Evolutionary conservation across 2,888 invertebrate species (phyloP).

Genomic region (Diarsia rubi): DNA sequence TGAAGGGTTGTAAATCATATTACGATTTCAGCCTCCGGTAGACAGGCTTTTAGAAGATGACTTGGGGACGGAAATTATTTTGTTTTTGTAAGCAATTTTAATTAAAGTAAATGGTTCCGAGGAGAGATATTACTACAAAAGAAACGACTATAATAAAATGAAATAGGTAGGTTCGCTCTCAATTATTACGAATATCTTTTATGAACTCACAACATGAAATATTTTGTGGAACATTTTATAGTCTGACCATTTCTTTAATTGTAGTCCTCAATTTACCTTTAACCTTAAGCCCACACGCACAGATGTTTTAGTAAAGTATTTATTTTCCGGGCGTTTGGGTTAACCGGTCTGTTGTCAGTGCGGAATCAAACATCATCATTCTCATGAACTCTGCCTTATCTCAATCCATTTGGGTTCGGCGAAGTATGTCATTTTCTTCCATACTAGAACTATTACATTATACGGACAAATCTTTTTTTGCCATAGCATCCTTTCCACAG

Average conservation of each 20-base stretch:
- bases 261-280: not conserved
- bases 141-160: not conserved
- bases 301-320: not conserved
- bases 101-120: constrained; percentile 16
- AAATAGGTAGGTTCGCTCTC: not conserved
- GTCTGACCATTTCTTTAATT: not conserved
- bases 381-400: too few relatives aligned
- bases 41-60: not conserved
- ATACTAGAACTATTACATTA: too few relatives aligned
- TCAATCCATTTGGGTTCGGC: too few relatives aligned
- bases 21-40: constrained; percentile 24
- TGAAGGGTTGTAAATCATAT: constrained; percentile 33
- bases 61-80: not conserved
- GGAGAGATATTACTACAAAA: not conserved
- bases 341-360: not conserved
- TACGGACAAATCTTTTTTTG: too few relatives aligned
- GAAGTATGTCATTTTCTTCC: too few relatives aligned
- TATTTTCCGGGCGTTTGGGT: not conserved
- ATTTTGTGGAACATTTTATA: not conserved
- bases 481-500: too few relatives aligned
- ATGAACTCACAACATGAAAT: not conserved
- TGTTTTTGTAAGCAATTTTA: constrained; percentile 12
- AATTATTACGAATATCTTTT: constrained; percentile 1
- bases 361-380: too few relatives aligned
- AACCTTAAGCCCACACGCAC: not conserved